Percentiles rank a stretch among this genome's conserved stretches.
These are phyloP conservation scores for Campylomormyrus tamandua DNA, from an alignment of 2,113 vertebrate genomes.

Conservation along the genomic window DNA sequence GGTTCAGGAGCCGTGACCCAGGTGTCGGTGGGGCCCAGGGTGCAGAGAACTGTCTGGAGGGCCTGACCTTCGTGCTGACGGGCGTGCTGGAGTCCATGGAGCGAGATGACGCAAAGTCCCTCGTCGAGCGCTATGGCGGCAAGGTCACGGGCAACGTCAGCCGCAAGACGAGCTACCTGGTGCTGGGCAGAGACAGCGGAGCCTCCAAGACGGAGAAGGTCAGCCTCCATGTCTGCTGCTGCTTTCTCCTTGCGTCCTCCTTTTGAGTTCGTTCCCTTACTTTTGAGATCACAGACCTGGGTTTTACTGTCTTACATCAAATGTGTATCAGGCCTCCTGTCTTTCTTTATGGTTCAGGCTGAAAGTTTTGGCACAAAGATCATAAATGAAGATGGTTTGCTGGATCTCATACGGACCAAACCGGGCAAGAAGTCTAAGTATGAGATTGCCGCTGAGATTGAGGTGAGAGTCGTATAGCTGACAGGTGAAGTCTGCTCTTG, in stretches of 20 bases:
- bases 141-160: slow-evolving; percentile 93
- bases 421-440: slow-evolving; percentile 96
- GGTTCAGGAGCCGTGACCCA: neutral
- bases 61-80: slow-evolving; percentile 86
- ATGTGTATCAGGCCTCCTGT: neutral
- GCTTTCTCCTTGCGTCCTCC: neutral
- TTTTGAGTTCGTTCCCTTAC: neutral
- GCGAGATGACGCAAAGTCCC: slow-evolving; percentile 81
- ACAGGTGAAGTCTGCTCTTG: neutral
- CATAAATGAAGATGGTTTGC: slow-evolving; percentile 83
- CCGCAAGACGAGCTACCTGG: slow-evolving; percentile 88
- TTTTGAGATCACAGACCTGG: neutral
- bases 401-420: slow-evolving; percentile 82
- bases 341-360: slow-evolving; percentile 58
- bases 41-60: slow-evolving; percentile 93
- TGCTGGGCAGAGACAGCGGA: slow-evolving; percentile 85
- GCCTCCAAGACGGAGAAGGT: slow-evolving; percentile 88
- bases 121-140: slow-evolving; percentile 90
- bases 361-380: slow-evolving; percentile 79
- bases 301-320: neutral
- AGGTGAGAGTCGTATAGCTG: slow-evolving; percentile 63
- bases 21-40: slow-evolving; percentile 63
- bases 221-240: neutral
- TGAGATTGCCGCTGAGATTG: slow-evolving; percentile 76
- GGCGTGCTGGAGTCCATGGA: slow-evolving; percentile 93